phyloP scores from a whole-genome alignment of 2,797 vertebrate genomes.

The Bucorvus abyssinicus region DNA sequence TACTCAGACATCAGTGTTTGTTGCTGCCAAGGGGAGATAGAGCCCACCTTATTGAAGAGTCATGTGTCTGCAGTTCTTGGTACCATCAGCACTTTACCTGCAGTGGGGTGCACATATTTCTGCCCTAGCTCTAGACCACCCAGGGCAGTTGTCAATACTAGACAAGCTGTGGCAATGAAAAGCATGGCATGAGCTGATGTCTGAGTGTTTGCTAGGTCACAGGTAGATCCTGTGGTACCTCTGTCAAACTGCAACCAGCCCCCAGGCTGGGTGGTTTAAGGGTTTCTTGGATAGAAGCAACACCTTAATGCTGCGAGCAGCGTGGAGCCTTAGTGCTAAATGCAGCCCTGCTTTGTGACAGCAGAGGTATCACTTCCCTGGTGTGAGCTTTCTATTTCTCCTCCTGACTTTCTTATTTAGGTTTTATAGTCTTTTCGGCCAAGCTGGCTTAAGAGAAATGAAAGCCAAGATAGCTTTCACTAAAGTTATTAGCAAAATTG shows the following conservation, averaged over 20 bases:
- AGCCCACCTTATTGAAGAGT: not conserved
- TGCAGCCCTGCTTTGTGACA: not conserved
- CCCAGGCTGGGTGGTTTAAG: not conserved
- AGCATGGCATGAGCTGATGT: not conserved
- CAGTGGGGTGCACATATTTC: not conserved
- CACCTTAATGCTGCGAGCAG: not conserved
- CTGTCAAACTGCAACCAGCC: not conserved
- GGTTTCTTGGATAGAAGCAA: not conserved
- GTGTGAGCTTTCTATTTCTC: not conserved
- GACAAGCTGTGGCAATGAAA: not conserved
- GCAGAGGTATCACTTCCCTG: not conserved
- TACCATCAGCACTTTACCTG: not conserved
- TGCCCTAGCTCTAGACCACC: not conserved
- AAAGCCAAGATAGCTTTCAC: not conserved
- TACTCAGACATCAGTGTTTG: not conserved
- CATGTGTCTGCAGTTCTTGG: not conserved
- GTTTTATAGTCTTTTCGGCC: not conserved
- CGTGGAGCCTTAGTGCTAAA: not conserved
- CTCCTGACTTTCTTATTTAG: not conserved
- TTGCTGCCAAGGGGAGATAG: not conserved
- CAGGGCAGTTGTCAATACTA: not conserved
- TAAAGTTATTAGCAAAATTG: not conserved
- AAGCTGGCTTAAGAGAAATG: not conserved
- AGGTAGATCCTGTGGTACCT: not conserved
- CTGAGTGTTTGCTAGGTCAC: not conserved